Evolutionary conservation across 2,113 vertebrate species (phyloP), one percentile per base, ranked within the genome.

Genomic region (Lagopus leucura): DNA sequence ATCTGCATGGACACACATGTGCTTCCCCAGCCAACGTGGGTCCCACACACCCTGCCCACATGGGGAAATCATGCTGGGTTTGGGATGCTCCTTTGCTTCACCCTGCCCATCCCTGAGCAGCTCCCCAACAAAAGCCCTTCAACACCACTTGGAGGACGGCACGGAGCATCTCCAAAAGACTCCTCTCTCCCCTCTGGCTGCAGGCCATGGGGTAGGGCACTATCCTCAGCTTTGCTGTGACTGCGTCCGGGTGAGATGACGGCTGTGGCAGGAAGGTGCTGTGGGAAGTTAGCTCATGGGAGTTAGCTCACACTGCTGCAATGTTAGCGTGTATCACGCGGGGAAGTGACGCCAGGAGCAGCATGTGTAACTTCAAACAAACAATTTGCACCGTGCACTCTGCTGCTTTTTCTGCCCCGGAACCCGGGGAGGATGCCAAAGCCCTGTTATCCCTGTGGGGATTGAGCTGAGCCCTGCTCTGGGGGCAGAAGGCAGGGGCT

Each of bases 251-350:
- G 63, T 32, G 77, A 84, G 34, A 55, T 17, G 42, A 38, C 40
- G 86, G 69, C 79, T 91, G 60, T 67, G 18, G 77, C 72, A 73
- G 87, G 89, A 85, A 87, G 74, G 78, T 73, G 16, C 12, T 48
- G 47, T 42, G 91, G 89, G 81, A 94, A 95, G 79, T 86, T 78
- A 86, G 90, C 74, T 89, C 92, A 91, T 57, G 55, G 28, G 52
- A 94, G 72, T 86, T 72, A 86, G 90, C 74, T 89, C 92, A 89
- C 30, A 19, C 30, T 2, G 1, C 43, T 52, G 82, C 52, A 48
- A 15, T 58, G 89, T 18, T 15, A 82, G 55, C n/a, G 7, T 52
- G 76, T 67, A n/a, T 82, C 94, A 83, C 5, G 4, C 55, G 61
- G 83, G 94, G 92, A 94, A 91, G 47, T 64, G 50, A 95, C 70